phyloP scores from a whole-genome alignment of 2,888 invertebrate genomes.

The Strigamia maritima region DNA sequence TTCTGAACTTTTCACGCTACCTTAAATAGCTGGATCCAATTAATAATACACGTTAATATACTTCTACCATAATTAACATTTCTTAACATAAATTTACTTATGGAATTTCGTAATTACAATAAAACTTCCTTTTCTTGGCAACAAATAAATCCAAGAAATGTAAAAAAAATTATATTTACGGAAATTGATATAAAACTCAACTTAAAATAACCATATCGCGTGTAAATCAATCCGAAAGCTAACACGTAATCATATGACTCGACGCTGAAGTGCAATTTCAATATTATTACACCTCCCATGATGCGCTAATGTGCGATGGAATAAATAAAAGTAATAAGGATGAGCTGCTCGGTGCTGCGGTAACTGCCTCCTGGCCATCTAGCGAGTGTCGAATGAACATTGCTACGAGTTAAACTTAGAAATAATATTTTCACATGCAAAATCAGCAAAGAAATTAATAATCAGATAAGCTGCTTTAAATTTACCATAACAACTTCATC shows the following conservation, averaged over 20 bases:
- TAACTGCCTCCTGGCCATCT: constrained; percentile 5
- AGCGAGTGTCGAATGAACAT: not conserved
- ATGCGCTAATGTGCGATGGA: not conserved
- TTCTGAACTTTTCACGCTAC: not conserved
- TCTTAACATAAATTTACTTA: too few relatives aligned
- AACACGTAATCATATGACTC: not conserved
- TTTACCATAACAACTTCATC: not conserved
- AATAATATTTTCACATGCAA: constrained; percentile 17
- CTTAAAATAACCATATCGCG: not conserved
- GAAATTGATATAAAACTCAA: not conserved
- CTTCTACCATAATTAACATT: too few relatives aligned
- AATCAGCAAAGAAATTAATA: not conserved
- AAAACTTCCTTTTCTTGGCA: not conserved
- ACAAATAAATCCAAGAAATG: not conserved
- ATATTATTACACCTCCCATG: constrained; percentile 1
- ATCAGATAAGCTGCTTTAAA: not conserved
- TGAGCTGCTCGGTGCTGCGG: not conserved
- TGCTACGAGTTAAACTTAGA: not conserved
- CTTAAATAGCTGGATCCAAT: too few relatives aligned
- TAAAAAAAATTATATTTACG: not conserved
- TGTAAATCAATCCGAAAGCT: not conserved
- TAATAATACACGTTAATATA: too few relatives aligned
- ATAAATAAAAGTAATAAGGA: not conserved
- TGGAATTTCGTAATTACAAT: too few relatives aligned
- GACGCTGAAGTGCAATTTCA: not conserved